These are phyloP conservation scores for Drosophila baimaii DNA, from an alignment of 1,140 invertebrate genomes.

Conservation along the genomic window DNA sequence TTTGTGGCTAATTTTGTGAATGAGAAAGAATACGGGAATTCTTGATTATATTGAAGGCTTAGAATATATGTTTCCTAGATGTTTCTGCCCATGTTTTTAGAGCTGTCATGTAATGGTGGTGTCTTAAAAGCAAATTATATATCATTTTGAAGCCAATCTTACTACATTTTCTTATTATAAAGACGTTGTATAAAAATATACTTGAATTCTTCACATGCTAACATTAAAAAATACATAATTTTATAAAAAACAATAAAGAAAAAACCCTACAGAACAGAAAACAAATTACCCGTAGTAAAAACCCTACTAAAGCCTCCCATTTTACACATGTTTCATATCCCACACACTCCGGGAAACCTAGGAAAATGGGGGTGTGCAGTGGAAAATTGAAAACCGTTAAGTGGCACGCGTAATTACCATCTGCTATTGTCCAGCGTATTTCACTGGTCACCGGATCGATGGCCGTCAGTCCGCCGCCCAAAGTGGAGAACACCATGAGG, in stretches of 20 bases:
- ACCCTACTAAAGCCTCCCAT: neutral
- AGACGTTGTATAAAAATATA: neutral
- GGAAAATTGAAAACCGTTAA: conserved; percentile 7
- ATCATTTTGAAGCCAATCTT: too few species aligned
- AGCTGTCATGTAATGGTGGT: neutral
- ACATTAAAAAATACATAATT: neutral
- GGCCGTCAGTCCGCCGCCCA: conserved; percentile 95
- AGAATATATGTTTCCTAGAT: neutral
- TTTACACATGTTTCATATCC: conserved; percentile 27
- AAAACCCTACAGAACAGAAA: neutral
- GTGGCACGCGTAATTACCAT: conserved; percentile 87
- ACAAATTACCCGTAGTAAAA: neutral
- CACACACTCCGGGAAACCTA: neutral
- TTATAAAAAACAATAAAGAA: neutral
- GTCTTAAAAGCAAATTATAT: too few species aligned
- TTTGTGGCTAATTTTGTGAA: neutral
- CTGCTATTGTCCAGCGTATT: conserved; percentile 94
- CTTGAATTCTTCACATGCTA: too few species aligned
- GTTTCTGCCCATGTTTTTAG: neutral
- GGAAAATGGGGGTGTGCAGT: conserved; percentile 27
- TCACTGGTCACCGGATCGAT: conserved; percentile 92
- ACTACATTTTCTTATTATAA: too few species aligned
- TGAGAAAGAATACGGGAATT: neutral
- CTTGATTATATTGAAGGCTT: neutral
- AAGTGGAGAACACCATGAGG: conserved; percentile 93